Percentiles rank a stretch among this genome's conserved stretches.
Conservation (phyloP, 2,797 vertebrate genomes). For the Myiothlypis chrysogaster region DNA sequence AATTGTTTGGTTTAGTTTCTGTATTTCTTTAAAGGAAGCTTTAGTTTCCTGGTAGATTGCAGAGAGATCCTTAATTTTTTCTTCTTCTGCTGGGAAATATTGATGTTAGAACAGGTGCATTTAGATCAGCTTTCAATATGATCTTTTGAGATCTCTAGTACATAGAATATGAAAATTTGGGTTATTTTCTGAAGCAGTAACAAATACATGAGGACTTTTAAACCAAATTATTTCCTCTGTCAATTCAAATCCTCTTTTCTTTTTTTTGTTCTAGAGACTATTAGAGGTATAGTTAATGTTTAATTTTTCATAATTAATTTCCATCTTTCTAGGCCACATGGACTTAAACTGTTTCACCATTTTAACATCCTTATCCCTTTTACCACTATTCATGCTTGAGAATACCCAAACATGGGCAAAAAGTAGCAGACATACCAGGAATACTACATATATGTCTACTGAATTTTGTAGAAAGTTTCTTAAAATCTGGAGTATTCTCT, state of each 20-base stretch:
- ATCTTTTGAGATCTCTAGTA: not conserved
- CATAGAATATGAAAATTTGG: not conserved
- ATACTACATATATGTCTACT: not conserved
- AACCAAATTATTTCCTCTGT: not conserved
- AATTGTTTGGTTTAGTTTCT: not conserved
- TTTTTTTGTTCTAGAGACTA: accelerated
- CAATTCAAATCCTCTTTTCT: not conserved
- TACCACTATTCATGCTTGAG: not conserved
- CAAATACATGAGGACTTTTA: not conserved
- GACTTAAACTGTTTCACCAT: not conserved
- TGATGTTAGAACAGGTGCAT: not conserved
- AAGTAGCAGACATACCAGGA: not conserved
- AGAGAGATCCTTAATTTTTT: not conserved
- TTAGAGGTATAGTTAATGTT: not conserved
- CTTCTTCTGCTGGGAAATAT: not conserved
- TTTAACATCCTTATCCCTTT: not conserved
- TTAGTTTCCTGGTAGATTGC: not conserved
- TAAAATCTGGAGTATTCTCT: not conserved
- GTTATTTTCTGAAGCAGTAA: not conserved
- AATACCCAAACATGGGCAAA: not conserved
- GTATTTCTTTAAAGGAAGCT: not conserved
- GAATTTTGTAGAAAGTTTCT: not conserved
- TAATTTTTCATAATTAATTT: not conserved
- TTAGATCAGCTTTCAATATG: not conserved
- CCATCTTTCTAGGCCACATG: not conserved